A percentile compares a stretch with the other conserved stretches of the same genome.
Conservation (phyloP, 2,888 invertebrate species). For the Drosophila barbarae region DNA sequence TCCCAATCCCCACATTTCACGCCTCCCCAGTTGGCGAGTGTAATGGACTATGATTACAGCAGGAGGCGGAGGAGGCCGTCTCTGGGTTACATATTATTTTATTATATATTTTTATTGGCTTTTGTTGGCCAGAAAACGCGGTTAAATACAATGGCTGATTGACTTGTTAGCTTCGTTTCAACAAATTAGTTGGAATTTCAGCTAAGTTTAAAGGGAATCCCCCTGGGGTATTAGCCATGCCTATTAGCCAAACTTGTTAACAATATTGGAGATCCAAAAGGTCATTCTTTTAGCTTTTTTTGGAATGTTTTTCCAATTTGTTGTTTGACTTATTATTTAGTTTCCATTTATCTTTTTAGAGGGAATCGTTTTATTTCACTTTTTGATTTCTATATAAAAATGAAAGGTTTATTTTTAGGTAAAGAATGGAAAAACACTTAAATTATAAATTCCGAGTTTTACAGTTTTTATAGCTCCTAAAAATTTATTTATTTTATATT, state of each 20-base stretch:
- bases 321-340: too few relatives aligned
- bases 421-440: too few relatives aligned
- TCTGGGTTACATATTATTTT: slow-evolving; percentile 26
- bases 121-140: slow-evolving; percentile 20
- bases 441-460: too few relatives aligned
- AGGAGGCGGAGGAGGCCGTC: slow-evolving; percentile 12
- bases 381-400: too few relatives aligned
- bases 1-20: slow-evolving; percentile 7
- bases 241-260: neutral
- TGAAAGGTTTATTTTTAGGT: neutral
- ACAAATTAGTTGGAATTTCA: slow-evolving; percentile 1
- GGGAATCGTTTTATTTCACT: neutral
- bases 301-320: slow-evolving; percentile 9
- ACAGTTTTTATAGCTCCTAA: too few relatives aligned
- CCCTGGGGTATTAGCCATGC: slow-evolving; percentile 13
- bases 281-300: neutral
- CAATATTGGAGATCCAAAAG: slow-evolving; percentile 9
- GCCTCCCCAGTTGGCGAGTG: slow-evolving; percentile 33
- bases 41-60: slow-evolving; percentile 42
- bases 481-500: too few relatives aligned
- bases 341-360: too few relatives aligned
- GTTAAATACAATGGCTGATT: slow-evolving; percentile 14
- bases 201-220: slow-evolving; percentile 10
- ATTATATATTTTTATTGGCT: slow-evolving; percentile 7
- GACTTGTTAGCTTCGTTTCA: slow-evolving; percentile 5